Evolutionary conservation across 2,888 invertebrate species (phyloP), one percentile per base, ranked within the genome.

Genomic region (Hesperia comma): DNA sequence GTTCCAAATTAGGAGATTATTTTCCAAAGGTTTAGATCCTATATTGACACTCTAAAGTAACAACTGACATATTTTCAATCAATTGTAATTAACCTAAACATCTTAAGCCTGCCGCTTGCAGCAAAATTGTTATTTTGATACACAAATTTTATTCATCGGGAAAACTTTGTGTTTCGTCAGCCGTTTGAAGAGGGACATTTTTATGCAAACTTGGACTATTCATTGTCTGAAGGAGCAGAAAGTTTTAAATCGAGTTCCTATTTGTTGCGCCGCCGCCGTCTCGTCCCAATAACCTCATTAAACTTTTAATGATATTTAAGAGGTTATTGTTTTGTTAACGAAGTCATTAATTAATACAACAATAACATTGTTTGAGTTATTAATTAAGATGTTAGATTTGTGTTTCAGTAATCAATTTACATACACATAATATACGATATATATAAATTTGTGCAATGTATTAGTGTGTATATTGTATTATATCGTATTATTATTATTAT

Each of bases 121-220:
- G 19, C 41, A 54, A 54, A n/a, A 66, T 51, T 54, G 61, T 60
- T 68, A 61, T 68, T 70, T 71, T 69, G 67, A 58, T 69, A 71
- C 55, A 70, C 70, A 73, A 72, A 74, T 26, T 73, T 71, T 74
- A 71, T 73, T 69, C 69, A 69, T 70, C 61, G 69, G 68, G 58
- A 67, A 67, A 72, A 73, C 68, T 73, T 69, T 19, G 12, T 15
- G 49, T 40, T 57, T 40, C 49, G 57, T 17, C 63, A 15, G 56
- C 26, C 14, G 21, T 51, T 37, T 56, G 26, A 57, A 57, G 57
- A 63, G 63, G 51, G 53, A 58, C 58, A 58, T 64, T 64, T 64
- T 64, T 58, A 64, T 64, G 64, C 53, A 64, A 64, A 58, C 64
- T 58, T 63, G 40, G 58, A 58, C 64, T 58, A 58, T 64, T 57